Evolutionary conservation across 2,797 vertebrate species (phyloP), one percentile per base, ranked within the genome.

Genomic region (Amazonetta brasiliensis): DNA sequence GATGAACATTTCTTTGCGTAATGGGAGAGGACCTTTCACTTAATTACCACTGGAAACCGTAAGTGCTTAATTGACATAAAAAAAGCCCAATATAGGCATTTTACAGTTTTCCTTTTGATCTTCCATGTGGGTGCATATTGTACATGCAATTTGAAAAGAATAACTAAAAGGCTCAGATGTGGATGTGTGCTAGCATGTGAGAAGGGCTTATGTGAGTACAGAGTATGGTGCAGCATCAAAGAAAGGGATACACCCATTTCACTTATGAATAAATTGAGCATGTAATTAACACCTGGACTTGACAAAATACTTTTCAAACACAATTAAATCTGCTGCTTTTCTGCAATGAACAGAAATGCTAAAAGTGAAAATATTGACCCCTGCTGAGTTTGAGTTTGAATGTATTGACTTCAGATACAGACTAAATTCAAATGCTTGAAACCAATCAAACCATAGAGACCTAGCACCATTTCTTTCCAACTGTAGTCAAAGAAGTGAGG

Each of bases 211-310:
- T 35, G 25, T 91, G 95, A 95, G 59, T 81, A 80, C 56, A 55
- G 78, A 76, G 67, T 80, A 95, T 73, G 62, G 8, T 90, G 35
- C 63, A 94, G 67, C 92, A 85, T 94, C 80, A 92, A 95, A 89
- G 46, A 43, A 72, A 43, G 94, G 89, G 46, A 93, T 84, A 88
- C 60, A 92, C 31, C 90, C 90, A 88, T 95, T 97, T 97, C 81
- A 93, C 33, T 90, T 95, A 92, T 93, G 74, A 96, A 91, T 95
- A 96, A 95, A 95, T 96, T 77, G 87, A 96, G 87, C 90, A 84
- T 94, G 69, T 95, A 97, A 95, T 97, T 89, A 96, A 85, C 96
- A 97, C 94, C 92, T 96, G 93, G 95, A 95, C 94, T 96, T 87
- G 30, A 86, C 68, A 95, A 25, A 86, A 44, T 84, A 84, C 77